Evolutionary conservation across 2,888 invertebrate species (phyloP).

Genomic region (Drosophila percnosoma): DNA sequence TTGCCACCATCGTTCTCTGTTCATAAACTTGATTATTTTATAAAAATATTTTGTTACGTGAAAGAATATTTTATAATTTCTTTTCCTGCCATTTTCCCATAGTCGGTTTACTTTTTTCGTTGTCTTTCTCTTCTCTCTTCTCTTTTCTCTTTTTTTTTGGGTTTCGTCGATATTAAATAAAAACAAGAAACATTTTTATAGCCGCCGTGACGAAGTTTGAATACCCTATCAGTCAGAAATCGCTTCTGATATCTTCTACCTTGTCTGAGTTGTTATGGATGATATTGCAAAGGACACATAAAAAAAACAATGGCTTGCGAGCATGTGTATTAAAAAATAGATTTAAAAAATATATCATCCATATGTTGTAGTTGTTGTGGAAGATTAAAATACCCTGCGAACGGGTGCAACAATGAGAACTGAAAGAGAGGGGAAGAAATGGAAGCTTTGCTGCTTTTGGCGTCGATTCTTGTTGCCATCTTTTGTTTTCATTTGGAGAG

Average conservation of each 20-base stretch:
- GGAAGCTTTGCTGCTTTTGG: slow-evolving; percentile 35
- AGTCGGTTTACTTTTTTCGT: background rate
- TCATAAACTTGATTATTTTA: slow-evolving; percentile 73
- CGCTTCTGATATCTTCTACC: too few relatives aligned
- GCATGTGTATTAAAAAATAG: background rate
- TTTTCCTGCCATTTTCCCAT: slow-evolving; percentile 8
- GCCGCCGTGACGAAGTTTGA: background rate
- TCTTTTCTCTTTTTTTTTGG: slow-evolving; percentile 43
- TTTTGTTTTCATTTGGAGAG: slow-evolving; percentile 46
- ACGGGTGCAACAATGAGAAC: slow-evolving; percentile 24
- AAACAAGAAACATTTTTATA: slow-evolving; percentile 49
- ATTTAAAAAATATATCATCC: background rate
- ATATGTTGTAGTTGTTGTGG: background rate
- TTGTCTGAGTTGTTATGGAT: too few relatives aligned
- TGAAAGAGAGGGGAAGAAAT: slow-evolving; percentile 30
- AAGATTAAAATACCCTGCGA: too few relatives aligned
- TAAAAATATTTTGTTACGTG: slow-evolving; percentile 77
- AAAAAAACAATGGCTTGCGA: background rate
- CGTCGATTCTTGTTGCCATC: slow-evolving; percentile 31
- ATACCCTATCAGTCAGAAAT: background rate
- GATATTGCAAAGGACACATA: background rate
- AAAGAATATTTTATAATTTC: slow-evolving; percentile 66
- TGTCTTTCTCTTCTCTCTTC: slow-evolving; percentile 10
- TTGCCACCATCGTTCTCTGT: background rate
- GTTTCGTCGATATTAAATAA: slow-evolving; percentile 75